These are phyloP conservation scores for Cheilosia impressa DNA, from an alignment of 2,888 invertebrate species.

Conservation along the genomic window DNA sequence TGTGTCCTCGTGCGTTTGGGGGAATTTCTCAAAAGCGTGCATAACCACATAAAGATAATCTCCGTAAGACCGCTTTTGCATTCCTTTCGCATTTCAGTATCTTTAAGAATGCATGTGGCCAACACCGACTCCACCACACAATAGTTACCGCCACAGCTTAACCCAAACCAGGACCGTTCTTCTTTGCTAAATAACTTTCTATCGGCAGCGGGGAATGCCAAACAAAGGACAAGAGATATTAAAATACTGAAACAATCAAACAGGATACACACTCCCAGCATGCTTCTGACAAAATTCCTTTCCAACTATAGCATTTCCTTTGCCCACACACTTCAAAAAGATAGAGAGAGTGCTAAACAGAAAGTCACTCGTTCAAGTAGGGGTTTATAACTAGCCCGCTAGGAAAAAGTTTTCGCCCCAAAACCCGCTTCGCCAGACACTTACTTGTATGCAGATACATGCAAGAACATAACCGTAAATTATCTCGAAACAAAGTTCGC, in stretches of 20 bases:
- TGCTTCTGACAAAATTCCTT: too few relatives aligned
- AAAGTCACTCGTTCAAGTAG: background rate
- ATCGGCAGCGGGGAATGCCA: background rate
- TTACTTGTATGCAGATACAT: background rate
- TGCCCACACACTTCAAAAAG: too few relatives aligned
- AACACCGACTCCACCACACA: too few relatives aligned
- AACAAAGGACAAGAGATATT: slow-evolving; percentile 29
- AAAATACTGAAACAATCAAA: slow-evolving; percentile 40
- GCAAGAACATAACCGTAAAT: background rate
- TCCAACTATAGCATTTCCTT: too few relatives aligned
- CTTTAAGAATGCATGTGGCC: background rate
- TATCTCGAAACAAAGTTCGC: slow-evolving; percentile 19
- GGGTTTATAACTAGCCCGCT: background rate
- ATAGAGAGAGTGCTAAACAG: too few relatives aligned
- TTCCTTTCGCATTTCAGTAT: background rate
- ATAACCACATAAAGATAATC: slow-evolving; percentile 10
- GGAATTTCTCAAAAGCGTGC: background rate
- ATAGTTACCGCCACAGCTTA: too few relatives aligned
- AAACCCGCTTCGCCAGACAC: background rate
- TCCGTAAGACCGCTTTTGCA: slow-evolving; percentile 1
- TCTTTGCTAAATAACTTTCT: background rate
- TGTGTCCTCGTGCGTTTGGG: too few relatives aligned
- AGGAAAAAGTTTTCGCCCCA: background rate
- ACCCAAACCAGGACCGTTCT: too few relatives aligned
- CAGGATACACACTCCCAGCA: slow-evolving; percentile 1